Conservation (phyloP, 1,140 invertebrate genomes). For the Glossosoma conforme region DNA sequence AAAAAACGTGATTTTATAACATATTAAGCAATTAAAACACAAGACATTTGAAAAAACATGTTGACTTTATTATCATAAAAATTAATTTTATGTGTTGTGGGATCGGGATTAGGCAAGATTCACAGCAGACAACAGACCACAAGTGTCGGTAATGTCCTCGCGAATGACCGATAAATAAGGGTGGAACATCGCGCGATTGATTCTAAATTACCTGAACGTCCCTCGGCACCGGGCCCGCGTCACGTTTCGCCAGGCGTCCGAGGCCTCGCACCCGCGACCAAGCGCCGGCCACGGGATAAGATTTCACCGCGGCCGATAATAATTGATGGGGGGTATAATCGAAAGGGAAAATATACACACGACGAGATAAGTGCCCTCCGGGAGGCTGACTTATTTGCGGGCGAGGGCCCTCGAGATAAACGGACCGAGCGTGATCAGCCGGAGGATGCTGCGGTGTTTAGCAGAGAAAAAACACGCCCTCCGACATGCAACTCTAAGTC, state of each 20-base stretch:
- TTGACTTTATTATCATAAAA: no score
- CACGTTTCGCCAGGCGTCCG: constrained; percentile 11
- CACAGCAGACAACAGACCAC: constrained; percentile 4
- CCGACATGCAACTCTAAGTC: no score
- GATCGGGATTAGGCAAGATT: no score
- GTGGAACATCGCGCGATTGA: background rate
- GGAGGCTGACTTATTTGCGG: no score
- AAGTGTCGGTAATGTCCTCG: constrained; percentile 7
- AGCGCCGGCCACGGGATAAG: constrained; percentile 7
- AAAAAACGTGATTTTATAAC: no score
- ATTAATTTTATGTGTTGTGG: no score
- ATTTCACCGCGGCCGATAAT: constrained; percentile 18
- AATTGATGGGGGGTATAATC: constrained; percentile 15
- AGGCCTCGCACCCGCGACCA: background rate
- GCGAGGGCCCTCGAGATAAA: no score
- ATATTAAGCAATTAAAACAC: no score
- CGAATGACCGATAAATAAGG: constrained; percentile 12
- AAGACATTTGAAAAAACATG: no score
- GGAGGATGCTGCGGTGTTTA: no score
- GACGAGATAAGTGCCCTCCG: background rate
- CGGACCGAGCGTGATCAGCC: no score
- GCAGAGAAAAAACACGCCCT: no score
- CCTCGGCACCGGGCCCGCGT: constrained; percentile 22
- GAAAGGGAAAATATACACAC: constrained; percentile 2
- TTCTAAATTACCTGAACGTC: constrained; percentile 7